A percentile compares a stretch with the other conserved stretches of the same genome.
These are phyloP conservation scores for Cnemophilus loriae DNA, from an alignment of 2,113 vertebrate species.

Conservation along the genomic window DNA sequence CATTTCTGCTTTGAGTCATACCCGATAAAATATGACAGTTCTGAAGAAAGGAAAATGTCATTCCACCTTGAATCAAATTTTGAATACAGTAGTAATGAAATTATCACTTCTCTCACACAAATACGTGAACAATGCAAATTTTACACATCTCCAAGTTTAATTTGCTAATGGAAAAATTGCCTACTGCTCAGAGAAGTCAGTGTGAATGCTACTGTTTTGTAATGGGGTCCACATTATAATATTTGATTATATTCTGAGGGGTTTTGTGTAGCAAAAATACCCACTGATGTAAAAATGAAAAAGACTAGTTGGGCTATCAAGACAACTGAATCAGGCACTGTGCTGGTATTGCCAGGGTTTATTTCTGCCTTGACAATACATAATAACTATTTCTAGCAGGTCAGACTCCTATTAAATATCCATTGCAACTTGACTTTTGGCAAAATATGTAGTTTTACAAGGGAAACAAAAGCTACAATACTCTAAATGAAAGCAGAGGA, in stretches of 20 bases:
- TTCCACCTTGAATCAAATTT: slow-evolving; percentile 20
- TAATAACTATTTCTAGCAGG: slow-evolving; percentile 35
- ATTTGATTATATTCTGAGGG: slow-evolving; percentile 11
- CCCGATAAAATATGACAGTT: slow-evolving; percentile 31
- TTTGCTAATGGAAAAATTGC: slow-evolving; percentile 51
- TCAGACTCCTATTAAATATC: slow-evolving; percentile 44
- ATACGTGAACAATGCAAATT: slow-evolving; percentile 24
- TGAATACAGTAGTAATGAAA: slow-evolving; percentile 47
- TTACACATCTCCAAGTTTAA: slow-evolving; percentile 13
- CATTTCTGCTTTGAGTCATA: slow-evolving; percentile 33
- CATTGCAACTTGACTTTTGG: slow-evolving; percentile 24
- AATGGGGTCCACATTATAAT: slow-evolving; percentile 45
- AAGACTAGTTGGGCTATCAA: neutral
- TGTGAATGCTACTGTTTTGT: slow-evolving; percentile 45
- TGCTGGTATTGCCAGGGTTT: slow-evolving; percentile 19
- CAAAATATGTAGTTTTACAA: slow-evolving; percentile 33
- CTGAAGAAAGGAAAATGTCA: slow-evolving; percentile 56
- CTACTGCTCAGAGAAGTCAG: slow-evolving; percentile 46
- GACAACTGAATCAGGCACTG: neutral
- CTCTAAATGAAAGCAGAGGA: slow-evolving; percentile 36
- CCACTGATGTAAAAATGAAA: slow-evolving; percentile 24
- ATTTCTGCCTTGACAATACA: slow-evolving; percentile 42
- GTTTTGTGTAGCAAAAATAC: slow-evolving; percentile 20
- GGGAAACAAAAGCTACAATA: slow-evolving; percentile 42
- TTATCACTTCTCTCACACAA: slow-evolving; percentile 39